These are phyloP conservation scores for Apis laboriosa DNA, from an alignment of 1,140 invertebrate species.

Conservation along the genomic window DNA sequence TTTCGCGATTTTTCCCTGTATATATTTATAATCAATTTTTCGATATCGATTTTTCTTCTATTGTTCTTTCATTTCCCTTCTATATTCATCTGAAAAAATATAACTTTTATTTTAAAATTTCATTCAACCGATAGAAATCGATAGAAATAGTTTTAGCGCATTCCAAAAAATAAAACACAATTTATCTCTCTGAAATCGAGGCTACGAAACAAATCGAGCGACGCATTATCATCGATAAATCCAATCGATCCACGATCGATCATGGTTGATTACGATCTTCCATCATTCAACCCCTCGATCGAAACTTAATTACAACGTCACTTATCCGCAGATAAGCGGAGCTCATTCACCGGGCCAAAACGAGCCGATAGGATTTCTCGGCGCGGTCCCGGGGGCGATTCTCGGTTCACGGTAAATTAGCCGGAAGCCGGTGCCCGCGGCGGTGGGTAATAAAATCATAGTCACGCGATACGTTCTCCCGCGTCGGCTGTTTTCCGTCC, in stretches of 20 bases:
- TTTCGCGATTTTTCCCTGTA: no score
- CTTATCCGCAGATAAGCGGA: background rate
- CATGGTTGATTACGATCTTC: background rate
- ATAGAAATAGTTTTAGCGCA: no score
- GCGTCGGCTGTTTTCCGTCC: background rate
- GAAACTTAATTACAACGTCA: constrained; percentile 8
- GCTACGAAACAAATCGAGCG: no score
- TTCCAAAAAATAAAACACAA: no score
- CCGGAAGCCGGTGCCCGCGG: background rate
- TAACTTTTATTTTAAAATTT: no score
- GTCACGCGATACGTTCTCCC: constrained; percentile 37
- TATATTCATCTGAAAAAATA: no score
- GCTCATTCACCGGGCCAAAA: background rate
- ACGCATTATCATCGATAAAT: no score
- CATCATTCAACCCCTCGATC: background rate
- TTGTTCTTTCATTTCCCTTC: no score
- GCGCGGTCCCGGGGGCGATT: background rate
- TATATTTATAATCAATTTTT: no score
- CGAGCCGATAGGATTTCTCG: background rate
- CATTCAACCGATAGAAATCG: no score
- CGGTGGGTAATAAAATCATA: constrained; percentile 37
- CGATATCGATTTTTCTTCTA: no score
- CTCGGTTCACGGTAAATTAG: constrained; percentile 27
- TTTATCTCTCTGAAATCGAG: no score
- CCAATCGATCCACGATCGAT: background rate